These are phyloP conservation scores for Falcunculus frontatus DNA, from an alignment of 2,113 vertebrate genomes.

Conservation along the genomic window DNA sequence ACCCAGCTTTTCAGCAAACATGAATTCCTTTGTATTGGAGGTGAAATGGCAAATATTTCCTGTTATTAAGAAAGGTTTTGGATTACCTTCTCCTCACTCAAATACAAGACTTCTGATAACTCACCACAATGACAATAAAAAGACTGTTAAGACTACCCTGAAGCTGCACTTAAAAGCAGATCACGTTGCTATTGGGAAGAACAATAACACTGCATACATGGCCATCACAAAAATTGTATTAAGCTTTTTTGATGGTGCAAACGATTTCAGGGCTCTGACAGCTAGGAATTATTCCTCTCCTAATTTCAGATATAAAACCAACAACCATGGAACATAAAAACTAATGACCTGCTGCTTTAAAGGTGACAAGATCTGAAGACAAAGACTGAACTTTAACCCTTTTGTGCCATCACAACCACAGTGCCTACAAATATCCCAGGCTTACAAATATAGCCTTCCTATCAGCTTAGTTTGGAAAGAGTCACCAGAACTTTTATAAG, in stretches of 20 bases:
- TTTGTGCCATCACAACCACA: neutral
- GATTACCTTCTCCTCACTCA: constrained; percentile 25
- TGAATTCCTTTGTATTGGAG: constrained; percentile 36
- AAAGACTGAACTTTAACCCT: neutral
- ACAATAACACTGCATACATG: neutral
- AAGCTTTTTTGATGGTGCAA: neutral
- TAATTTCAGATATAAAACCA: neutral
- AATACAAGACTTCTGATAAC: constrained; percentile 37
- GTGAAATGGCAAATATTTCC: constrained; percentile 58
- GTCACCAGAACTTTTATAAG: neutral
- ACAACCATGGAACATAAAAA: neutral
- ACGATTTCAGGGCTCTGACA: neutral
- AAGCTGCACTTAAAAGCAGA: constrained; percentile 13
- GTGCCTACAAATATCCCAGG: neutral
- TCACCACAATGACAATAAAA: constrained; percentile 23
- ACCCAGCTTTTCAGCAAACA: constrained; percentile 27
- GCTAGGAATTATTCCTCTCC: neutral
- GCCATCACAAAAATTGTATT: neutral
- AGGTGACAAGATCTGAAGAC: neutral
- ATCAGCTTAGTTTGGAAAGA: neutral
- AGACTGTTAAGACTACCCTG: neutral
- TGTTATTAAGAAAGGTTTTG: constrained; percentile 47
- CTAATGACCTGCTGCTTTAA: neutral
- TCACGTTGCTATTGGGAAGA: constrained; percentile 29
- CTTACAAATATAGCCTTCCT: neutral